phyloP scores from a whole-genome alignment of 2,797 vertebrate genomes.

The Artibeus jamaicensis region DNA sequence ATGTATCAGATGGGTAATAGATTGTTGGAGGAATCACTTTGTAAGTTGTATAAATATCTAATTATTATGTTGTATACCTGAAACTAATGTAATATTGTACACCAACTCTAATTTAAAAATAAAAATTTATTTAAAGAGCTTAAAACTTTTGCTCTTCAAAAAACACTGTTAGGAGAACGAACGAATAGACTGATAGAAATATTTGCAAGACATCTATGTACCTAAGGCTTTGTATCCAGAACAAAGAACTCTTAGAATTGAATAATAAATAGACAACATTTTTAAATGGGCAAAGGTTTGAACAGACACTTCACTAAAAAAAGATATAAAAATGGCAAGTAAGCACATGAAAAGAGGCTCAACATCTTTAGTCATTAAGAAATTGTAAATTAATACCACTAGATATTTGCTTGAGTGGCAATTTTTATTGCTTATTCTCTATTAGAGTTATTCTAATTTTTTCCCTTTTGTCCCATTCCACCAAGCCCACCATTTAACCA shows the following conservation, averaged over 20 bases:
- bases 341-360: no score
- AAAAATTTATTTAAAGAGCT: neutral
- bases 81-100: no score
- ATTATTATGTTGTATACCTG: no score
- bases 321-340: no score
- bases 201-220: neutral
- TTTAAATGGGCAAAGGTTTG: neutral
- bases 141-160: neutral
- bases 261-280: neutral
- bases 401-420: neutral
- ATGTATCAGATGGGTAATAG: neutral
- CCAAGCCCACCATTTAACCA: no score
- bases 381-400: neutral
- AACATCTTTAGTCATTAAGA: neutral
- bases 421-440: no score
- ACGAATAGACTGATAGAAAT: neutral
- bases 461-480: no score
- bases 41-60: no score
- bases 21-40: neutral
- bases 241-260: neutral
- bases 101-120: no score
- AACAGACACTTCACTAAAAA: no score
- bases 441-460: no score
- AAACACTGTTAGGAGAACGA: neutral
- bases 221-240: neutral